phyloP scores from a whole-genome alignment of 2,888 invertebrate species.

The Sminthurides aquaticus region DNA sequence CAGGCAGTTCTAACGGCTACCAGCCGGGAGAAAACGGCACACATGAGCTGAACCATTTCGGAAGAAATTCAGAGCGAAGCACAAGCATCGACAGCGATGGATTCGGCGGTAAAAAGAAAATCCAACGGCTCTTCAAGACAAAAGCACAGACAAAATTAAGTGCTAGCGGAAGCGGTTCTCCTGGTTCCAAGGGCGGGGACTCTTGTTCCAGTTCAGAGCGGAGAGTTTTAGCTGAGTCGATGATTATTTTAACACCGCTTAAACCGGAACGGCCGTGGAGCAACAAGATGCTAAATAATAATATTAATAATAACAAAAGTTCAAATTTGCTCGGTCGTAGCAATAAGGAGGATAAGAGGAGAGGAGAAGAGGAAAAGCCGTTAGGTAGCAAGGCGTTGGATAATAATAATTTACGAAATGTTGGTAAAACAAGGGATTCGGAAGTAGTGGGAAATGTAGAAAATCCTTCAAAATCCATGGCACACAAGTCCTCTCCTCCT shows the following conservation, averaged over 20 bases:
- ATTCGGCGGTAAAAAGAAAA: slow-evolving; percentile 24
- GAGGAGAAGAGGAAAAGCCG: no score
- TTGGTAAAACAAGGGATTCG: not conserved
- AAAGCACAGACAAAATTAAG: slow-evolving; percentile 61
- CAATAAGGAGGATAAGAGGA: no score
- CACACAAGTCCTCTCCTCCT: slow-evolving; percentile 3
- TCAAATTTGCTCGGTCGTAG: not conserved
- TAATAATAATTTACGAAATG: no score
- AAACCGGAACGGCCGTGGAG: not conserved
- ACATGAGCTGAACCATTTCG: not conserved
- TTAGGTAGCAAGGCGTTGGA: no score
- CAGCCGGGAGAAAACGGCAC: slow-evolving; percentile 4
- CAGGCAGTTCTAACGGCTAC: not conserved
- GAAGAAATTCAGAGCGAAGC: not conserved
- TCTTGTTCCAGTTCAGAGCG: slow-evolving; percentile 11
- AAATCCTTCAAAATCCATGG: not conserved
- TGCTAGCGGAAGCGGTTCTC: not conserved
- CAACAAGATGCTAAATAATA: not conserved
- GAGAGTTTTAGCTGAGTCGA: slow-evolving; percentile 13
- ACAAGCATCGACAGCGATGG: not conserved
- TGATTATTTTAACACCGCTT: not conserved
- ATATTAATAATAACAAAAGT: not conserved
- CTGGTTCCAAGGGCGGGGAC: not conserved
- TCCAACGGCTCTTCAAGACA: slow-evolving; percentile 61
- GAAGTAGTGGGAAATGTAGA: not conserved